These are phyloP conservation scores for Lucinisca nassula DNA, from an alignment of 2,888 invertebrate genomes.

Conservation along the genomic window DNA sequence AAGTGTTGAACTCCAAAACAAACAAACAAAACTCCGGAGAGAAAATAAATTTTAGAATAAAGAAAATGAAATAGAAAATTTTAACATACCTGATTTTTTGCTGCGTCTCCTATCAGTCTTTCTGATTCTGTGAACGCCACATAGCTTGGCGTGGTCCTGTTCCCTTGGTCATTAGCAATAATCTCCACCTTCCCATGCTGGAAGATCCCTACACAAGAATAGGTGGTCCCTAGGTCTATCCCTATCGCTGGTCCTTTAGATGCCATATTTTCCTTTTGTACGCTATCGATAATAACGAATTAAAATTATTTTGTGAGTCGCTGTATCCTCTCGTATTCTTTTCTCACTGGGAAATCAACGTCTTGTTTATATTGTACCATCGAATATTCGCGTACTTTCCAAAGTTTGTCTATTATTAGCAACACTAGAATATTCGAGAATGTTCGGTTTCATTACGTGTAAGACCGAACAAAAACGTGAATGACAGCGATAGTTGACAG, in stretches of 20 bases:
- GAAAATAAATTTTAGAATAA: too few species aligned
- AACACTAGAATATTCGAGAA: background rate
- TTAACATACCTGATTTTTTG: constrained; percentile 89
- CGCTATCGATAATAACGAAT: background rate
- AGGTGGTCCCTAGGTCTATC: constrained; percentile 96
- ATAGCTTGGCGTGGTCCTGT: constrained; percentile 92
- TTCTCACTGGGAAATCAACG: background rate
- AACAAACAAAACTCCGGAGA: too few species aligned
- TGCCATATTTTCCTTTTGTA: background rate
- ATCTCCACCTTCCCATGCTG: constrained; percentile 89
- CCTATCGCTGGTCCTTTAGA: constrained; percentile 90
- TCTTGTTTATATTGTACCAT: background rate
- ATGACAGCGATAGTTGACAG: too few species aligned
- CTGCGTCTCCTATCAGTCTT: constrained; percentile 88
- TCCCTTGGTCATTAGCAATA: constrained; percentile 90
- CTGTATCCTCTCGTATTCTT: background rate
- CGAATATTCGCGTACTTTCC: too few species aligned
- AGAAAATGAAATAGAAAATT: background rate
- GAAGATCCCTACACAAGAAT: constrained; percentile 90
- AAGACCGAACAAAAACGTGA: too few species aligned
- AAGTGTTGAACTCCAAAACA: too few species aligned
- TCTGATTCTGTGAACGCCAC: constrained; percentile 91
- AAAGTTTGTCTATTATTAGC: background rate
- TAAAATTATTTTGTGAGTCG: background rate
- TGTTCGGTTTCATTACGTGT: too few species aligned